These are phyloP conservation scores for Cosmia trapezina DNA, from an alignment of 2,888 invertebrate genomes.

Conservation along the genomic window DNA sequence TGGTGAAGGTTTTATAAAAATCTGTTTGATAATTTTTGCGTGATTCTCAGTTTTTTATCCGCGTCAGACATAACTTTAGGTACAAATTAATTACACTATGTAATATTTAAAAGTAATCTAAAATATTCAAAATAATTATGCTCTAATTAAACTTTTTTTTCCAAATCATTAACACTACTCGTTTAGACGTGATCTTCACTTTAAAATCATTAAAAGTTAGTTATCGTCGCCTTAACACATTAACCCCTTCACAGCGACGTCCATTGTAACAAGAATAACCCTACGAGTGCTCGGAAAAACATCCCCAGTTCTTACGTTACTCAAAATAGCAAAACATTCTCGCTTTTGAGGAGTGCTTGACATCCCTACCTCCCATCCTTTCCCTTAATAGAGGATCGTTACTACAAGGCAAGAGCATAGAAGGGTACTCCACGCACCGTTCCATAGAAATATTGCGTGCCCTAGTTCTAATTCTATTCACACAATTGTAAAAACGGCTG, in stretches of 20 bases:
- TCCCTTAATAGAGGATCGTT: constrained; percentile 78
- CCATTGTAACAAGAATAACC: constrained; percentile 44
- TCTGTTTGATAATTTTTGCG: too few relatives aligned
- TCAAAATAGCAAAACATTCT: constrained; percentile 76
- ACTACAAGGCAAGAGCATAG: constrained; percentile 70
- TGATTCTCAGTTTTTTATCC: too few relatives aligned
- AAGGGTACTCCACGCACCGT: constrained; percentile 74
- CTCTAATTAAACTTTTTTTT: too few relatives aligned
- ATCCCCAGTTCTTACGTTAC: constrained; percentile 66
- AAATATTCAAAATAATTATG: too few relatives aligned
- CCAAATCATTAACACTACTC: too few relatives aligned
- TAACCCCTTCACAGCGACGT: constrained; percentile 10
- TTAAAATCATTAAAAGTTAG: too few relatives aligned
- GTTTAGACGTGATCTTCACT: too few relatives aligned
- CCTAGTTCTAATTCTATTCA: constrained; percentile 77
- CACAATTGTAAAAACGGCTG: constrained; percentile 70
- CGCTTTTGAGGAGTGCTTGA: constrained; percentile 68
- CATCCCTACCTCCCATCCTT: constrained; percentile 60
- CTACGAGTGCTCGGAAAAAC: constrained; percentile 55
- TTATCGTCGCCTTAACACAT: background rate
- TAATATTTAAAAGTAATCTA: too few relatives aligned
- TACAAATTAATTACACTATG: too few relatives aligned
- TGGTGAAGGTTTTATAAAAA: too few relatives aligned
- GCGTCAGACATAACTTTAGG: too few relatives aligned
- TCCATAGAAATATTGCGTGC: constrained; percentile 79